Conservation (phyloP, 2,113 vertebrate species). For the Lynx canadensis region DNA sequence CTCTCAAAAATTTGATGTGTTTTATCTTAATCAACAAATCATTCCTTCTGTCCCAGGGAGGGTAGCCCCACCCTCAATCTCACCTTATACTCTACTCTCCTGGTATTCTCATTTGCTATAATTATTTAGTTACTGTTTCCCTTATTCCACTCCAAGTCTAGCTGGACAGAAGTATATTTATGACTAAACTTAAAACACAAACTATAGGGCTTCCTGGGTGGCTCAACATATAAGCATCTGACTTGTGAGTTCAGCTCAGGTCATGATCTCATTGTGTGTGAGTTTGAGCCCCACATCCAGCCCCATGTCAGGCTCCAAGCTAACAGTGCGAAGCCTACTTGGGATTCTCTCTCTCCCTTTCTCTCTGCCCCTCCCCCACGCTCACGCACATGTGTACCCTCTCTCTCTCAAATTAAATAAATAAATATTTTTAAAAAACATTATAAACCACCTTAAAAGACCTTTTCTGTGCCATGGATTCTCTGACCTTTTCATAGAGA, state of each 20-base stretch:
- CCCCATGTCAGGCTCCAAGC: too few species aligned
- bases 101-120: conserved; percentile 65
- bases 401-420: too few species aligned
- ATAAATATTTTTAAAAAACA: too few species aligned
- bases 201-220: background rate
- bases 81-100: background rate
- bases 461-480: background rate
- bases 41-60: conserved; percentile 63
- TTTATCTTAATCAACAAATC: conserved; percentile 62
- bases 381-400: too few species aligned
- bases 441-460: background rate
- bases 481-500: background rate
- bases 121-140: conserved; percentile 70
- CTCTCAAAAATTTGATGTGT: conserved; percentile 80
- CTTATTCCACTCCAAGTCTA: conserved; percentile 27
- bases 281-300: too few species aligned
- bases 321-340: too few species aligned
- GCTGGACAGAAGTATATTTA: conserved; percentile 67
- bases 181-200: conserved; percentile 70
- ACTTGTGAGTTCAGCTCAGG: too few species aligned
- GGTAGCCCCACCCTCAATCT: background rate
- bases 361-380: too few species aligned
- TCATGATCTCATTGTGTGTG: too few species aligned
- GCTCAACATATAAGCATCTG: too few species aligned
- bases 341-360: too few species aligned